These are phyloP conservation scores for Platyura marginata DNA, from an alignment of 1,140 invertebrate genomes.

Conservation along the genomic window DNA sequence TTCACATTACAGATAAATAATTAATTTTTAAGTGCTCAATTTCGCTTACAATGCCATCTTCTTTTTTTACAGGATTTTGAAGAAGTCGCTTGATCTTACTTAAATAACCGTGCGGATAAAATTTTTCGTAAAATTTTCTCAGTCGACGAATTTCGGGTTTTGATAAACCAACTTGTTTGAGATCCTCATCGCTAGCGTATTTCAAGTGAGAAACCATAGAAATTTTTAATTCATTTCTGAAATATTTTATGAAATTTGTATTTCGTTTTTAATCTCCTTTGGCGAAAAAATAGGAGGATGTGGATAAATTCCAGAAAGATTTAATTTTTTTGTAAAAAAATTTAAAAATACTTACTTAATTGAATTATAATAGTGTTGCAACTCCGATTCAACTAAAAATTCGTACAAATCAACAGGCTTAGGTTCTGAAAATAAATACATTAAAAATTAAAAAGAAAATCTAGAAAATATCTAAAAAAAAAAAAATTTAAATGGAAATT, in stretches of 20 bases:
- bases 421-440: constrained; percentile 10
- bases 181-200: constrained; percentile 85
- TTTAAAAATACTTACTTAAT: constrained; percentile 36
- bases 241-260: constrained; percentile 13
- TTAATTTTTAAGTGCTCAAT: too few relatives aligned
- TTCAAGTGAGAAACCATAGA: constrained; percentile 89
- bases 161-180: constrained; percentile 81
- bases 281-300: background rate
- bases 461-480: background rate
- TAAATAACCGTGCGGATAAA: constrained; percentile 82
- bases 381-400: constrained; percentile 76
- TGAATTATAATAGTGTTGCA: constrained; percentile 70
- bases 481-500: background rate
- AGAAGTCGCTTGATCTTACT: constrained; percentile 73
- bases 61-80: constrained; percentile 25
- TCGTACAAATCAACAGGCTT: constrained; percentile 59
- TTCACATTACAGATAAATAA: background rate
- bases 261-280: background rate
- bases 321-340: background rate
- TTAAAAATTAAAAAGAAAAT: background rate
- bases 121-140: constrained; percentile 83
- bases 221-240: constrained; percentile 61
- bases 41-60: background rate
- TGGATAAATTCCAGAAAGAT: background rate
- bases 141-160: constrained; percentile 86